Conservation (phyloP, 2,888 invertebrate species). For the Callinectes sapidus region DNA sequence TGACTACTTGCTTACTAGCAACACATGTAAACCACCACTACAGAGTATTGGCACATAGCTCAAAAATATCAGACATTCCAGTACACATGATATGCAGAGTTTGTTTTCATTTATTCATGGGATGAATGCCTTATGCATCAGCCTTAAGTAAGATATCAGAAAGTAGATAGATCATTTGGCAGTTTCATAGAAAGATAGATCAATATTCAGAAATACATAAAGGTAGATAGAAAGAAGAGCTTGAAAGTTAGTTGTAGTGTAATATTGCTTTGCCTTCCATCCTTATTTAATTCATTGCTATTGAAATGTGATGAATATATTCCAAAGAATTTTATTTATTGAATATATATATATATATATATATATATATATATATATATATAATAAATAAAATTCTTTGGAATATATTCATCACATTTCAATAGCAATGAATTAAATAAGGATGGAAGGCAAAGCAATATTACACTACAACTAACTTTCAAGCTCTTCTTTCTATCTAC, state of each 20-base stretch:
- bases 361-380: no score
- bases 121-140: slow-evolving; percentile 30
- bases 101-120: background rate
- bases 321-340: background rate
- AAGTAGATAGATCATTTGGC: background rate
- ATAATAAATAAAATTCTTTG: background rate
- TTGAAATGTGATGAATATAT: background rate
- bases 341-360: background rate
- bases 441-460: background rate
- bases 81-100: background rate
- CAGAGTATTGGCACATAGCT: background rate
- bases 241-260: background rate
- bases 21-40: background rate
- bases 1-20: background rate
- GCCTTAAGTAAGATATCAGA: slow-evolving; percentile 2
- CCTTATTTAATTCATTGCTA: background rate
- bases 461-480: background rate
- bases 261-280: background rate
- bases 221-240: no score
- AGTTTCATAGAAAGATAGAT: background rate
- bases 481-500: no score
- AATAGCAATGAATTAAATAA: background rate
- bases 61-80: background rate
- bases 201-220: no score
- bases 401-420: background rate